Base-by-base conservation (phyloP, 2,113 vertebrate genomes). In the Tachuris rubrigastra region DNA sequence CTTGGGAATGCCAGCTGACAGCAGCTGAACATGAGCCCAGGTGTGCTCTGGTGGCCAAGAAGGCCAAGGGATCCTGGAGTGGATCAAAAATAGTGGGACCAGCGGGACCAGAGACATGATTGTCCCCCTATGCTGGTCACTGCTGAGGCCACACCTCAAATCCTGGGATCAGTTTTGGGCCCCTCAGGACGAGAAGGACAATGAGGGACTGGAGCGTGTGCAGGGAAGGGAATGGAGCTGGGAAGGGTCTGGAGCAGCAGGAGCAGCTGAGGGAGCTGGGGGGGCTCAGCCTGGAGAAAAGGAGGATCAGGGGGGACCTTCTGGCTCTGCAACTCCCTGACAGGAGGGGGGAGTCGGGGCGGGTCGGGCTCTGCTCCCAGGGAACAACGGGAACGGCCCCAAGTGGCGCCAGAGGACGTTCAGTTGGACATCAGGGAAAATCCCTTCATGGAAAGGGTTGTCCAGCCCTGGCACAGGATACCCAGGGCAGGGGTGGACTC, bases 351-450 rank as follows among this genome's bases (percentile, higher is more conserved):
- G 1, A 46, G 6, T 13, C n/a, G 10, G 53, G 28, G 17, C 46
- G 24, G 62, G 31, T 89, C 21, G 5, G 46, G 62, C 14, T 47
- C 24, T 53, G 5, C 1, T 68, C 30, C 10, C 24, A 47, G 11
- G n/a, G 9, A 68, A 31, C 1, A 3, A 6, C 8, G 10, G 10
- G 13, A 68, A 39, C 0, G 2, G 24, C 39, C 30, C 46, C 53
- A n/a, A 27, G 69, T 5, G 41, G 28, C 2, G 1, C 46, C 47
- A 35, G 6, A 4, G 16, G 13, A 60, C 4, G 10, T 68, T 82
- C 14, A n/a, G 28, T 24, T n/a, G 46, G 39, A 53, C 35, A 35
- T 31, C 2, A 44, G n/a, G 37, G 60, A 20, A 30, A 63, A 63
- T 21, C 41, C 16, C 60, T 63, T 63, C 25, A 28, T 41, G 60